Conservation (phyloP, 2,797 vertebrate species). For the Vespertilio murinus region DNA sequence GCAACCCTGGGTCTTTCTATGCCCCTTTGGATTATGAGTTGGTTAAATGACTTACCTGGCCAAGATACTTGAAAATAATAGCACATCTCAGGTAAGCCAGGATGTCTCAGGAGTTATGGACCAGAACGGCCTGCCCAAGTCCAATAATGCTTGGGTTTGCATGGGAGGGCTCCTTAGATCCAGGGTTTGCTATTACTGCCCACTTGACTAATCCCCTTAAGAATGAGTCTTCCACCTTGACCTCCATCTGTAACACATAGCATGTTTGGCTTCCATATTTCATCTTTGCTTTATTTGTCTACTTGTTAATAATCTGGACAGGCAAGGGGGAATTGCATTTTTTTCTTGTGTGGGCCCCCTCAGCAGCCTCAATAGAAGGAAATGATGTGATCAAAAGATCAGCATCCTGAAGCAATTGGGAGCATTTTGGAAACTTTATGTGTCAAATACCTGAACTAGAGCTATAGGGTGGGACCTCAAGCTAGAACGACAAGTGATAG, state of each 20-base stretch:
- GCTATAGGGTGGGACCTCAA: background rate
- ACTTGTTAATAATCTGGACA: background rate
- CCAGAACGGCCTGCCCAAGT: background rate
- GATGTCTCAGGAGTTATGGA: background rate
- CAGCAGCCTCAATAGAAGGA: background rate
- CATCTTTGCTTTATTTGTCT: background rate
- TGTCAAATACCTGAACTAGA: background rate
- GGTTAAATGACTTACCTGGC: background rate
- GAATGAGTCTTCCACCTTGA: background rate
- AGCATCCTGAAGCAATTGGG: background rate
- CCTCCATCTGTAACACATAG: background rate
- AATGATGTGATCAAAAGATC: background rate
- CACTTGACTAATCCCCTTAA: background rate
- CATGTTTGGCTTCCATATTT: background rate
- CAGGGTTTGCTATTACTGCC: background rate
- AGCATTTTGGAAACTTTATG: background rate
- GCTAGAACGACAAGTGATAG: background rate
- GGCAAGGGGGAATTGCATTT: background rate
- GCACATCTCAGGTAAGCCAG: background rate
- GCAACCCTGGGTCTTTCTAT: background rate
- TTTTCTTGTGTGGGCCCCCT: fast-evolving
- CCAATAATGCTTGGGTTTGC: background rate
- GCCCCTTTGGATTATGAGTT: background rate
- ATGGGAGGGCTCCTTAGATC: background rate
- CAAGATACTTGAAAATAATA: background rate